Evolutionary conservation across 2,888 invertebrate species (phyloP).

Genomic region (Podotricha telesiphe): DNA sequence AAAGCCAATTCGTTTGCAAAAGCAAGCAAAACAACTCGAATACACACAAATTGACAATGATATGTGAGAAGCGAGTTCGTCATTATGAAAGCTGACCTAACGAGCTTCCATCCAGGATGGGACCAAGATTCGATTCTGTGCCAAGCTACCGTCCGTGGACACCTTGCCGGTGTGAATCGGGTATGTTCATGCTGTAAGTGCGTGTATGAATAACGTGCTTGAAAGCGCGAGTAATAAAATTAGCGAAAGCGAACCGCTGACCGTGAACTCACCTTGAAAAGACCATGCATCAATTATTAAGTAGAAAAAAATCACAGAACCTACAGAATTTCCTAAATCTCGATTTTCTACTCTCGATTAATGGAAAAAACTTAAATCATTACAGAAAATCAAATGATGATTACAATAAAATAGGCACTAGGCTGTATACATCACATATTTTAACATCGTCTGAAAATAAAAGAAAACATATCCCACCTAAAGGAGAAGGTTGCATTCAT

Average conservation of each 20-base stretch:
- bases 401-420: constrained; percentile 10
- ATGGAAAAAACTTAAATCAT: constrained; percentile 6
- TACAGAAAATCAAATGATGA: constrained; percentile 3
- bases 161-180: constrained; percentile 82
- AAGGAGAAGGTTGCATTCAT: constrained; percentile 34
- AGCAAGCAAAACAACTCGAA: constrained; percentile 81
- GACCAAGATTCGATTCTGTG: constrained; percentile 62
- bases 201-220: constrained; percentile 64
- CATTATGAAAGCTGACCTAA: constrained; percentile 76
- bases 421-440: constrained; percentile 3
- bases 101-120: constrained; percentile 58
- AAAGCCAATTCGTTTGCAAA: constrained; percentile 56
- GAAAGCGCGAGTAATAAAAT: constrained; percentile 36
- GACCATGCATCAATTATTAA: constrained; percentile 25
- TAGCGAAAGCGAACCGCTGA: constrained; percentile 31
- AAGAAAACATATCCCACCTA: constrained; percentile 10
- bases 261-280: constrained; percentile 37
- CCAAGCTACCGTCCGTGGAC: constrained; percentile 65
- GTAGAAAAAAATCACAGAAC: not conserved
- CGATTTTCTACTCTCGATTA: not conserved
- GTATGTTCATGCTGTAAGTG: constrained; percentile 65
- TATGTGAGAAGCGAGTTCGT: constrained; percentile 79
- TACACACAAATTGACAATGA: constrained; percentile 71
- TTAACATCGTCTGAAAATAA: constrained; percentile 4
- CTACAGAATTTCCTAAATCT: not conserved